Evolutionary conservation across 2,113 vertebrate species (phyloP), one percentile per base, ranked within the genome.

Genomic region (Trogon melanurus): DNA sequence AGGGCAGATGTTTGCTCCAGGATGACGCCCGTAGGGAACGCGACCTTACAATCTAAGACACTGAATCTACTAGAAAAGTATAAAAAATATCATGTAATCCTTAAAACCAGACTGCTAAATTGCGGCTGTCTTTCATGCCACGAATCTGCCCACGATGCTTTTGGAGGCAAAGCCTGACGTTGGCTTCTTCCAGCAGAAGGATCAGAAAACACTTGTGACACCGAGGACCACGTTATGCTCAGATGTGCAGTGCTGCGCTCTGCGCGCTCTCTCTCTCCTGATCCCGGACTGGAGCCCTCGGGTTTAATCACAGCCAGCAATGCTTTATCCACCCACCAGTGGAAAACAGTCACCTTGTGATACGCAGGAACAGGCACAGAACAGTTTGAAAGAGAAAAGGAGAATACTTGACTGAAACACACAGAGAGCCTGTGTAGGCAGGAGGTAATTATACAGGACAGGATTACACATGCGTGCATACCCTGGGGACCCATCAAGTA

Each of bases 321-420:
- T 79, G 66, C 80, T 97, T 97, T 78, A 93, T 94, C 91, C 87
- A 30, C 95, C 93, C 48, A 94, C 76, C 47, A 13, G 62, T 69
- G 62, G 73, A 78, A 79, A 94, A 69, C 58, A 92, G 50, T 60
- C 72, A 80, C 69, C 45, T 85, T 78, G 58, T 84, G 70, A 54
- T 67, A 74, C 45, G 82, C 74, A 69, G 56, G 82, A 95, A 74
- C 79, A 76, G 36, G 72, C 81, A 94, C 36, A 56, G 67, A 61
- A 72, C 16, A 54, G 76, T 75, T 85, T 72, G 65, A 70, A 94
- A 74, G 27, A 74, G 88, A 80, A 88, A 41, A 61, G 51, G 69
- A 82, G 93, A 91, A 81, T 38, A 60, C 85, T 57, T 2, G 4
- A 51, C 66, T 74, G 86, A 94, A 95, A 94, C 72, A 48, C 48